A percentile compares a stretch with the other conserved stretches of the same genome.
Evolutionary conservation across 2,888 invertebrate species (phyloP).

Genomic region (Gryllus longicercus): DNA sequence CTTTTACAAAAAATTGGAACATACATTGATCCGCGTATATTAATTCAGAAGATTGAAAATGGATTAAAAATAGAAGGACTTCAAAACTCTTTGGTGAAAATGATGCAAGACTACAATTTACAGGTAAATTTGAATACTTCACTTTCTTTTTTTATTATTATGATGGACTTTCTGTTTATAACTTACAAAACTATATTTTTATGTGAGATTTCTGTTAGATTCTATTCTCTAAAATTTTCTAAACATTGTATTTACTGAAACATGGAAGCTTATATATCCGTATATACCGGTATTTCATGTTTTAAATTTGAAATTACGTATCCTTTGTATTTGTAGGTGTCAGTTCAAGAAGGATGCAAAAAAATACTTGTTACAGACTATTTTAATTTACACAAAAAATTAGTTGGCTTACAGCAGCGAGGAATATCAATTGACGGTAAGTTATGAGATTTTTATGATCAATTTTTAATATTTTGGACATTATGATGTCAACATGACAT

Average conservation of each 20-base stretch:
- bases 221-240: no score
- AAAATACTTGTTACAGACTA: conserved; percentile 88
- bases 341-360: conserved; percentile 85
- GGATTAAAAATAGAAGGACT: conserved; percentile 85
- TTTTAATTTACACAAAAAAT: conserved; percentile 78
- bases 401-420: conserved; percentile 71
- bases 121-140: conserved; percentile 55
- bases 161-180: no score
- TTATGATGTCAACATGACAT: conserved; percentile 17
- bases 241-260: no score
- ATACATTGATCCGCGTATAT: conserved; percentile 84
- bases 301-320: no score
- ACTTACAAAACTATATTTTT: no score
- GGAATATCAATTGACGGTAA: conserved; percentile 66
- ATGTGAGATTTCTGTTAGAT: no score
- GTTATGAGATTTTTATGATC: conserved; percentile 20
- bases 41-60: conserved; percentile 79
- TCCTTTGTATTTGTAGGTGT: conserved; percentile 54
- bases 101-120: conserved; percentile 91
- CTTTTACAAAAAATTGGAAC: conserved; percentile 71
- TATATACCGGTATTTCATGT: no score
- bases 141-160: no score
- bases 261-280: no score
- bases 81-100: conserved; percentile 86
- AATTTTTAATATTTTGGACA: not conserved